Percentiles rank a stretch among this genome's conserved stretches.
phyloP scores from a whole-genome alignment of 2,113 vertebrate species.

The Ibidorhyncha struthersii region DNA sequence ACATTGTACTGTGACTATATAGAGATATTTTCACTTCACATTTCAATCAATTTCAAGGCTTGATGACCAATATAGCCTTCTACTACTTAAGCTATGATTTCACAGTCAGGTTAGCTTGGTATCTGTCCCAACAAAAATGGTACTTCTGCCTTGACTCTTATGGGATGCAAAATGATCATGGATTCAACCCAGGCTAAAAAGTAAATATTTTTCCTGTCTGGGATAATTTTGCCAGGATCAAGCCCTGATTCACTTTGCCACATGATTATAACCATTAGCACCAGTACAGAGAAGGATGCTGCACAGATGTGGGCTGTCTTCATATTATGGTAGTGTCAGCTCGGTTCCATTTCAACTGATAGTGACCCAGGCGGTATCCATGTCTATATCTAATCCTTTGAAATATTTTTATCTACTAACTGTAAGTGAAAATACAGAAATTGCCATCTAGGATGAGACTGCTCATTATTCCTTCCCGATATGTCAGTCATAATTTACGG shows the following conservation, averaged over 20 bases:
- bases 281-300: not conserved
- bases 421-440: not conserved
- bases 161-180: not conserved
- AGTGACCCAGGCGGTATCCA: not conserved
- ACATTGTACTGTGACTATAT: not conserved
- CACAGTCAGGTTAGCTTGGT: not conserved
- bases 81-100: not conserved
- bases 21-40: not conserved
- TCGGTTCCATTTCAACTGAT: not conserved
- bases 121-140: not conserved
- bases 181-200: not conserved
- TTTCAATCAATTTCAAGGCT: not conserved
- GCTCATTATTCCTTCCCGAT: not conserved
- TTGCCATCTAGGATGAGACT: not conserved
- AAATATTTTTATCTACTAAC: not conserved
- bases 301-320: not conserved
- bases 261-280: not conserved
- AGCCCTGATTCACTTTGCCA: not conserved
- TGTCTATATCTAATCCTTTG: not conserved
- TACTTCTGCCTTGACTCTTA: not conserved
- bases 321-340: too few relatives aligned
- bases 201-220: not conserved
- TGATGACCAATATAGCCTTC: not conserved
- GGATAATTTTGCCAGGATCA: not conserved
- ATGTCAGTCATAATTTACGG: not conserved